Evolutionary conservation across 2,888 invertebrate genomes (phyloP), one percentile per base, ranked within the genome.

Genomic region (Lysandra coridon): DNA sequence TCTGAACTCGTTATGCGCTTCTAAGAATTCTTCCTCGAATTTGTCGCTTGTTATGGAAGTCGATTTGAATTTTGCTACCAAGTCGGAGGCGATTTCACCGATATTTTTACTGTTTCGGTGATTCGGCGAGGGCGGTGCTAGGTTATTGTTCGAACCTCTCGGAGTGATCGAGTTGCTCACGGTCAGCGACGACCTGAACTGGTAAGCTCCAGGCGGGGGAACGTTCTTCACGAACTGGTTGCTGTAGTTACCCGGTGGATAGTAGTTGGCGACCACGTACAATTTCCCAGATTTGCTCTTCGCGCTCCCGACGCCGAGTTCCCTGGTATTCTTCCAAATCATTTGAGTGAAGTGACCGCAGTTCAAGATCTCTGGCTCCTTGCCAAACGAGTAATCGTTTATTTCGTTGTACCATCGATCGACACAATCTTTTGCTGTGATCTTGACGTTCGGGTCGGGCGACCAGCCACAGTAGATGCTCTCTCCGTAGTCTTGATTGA

Each of bases 251-350:
- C 98, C 98, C 1, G 98, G 96, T 0, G 98, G 98, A 85, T 95
- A 95, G 86, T 98, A 98, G 88, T 98, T 97, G 78, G 97, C 97
- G 0, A 98, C 98, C 0, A 98, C 97, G 84, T 97, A 97, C 1
- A 97, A 95, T 87, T 97, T 97, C 0, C 97, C 98, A 79, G 96
- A 96, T 84, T 96, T 96, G 84, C 96, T 96, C 84, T 96, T 96
- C 4, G 97, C 97, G 85, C 96, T 96, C 0, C 97, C 98, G 2
- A 98, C 95, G 0, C 98, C 98, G 81, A 98, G 89, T 86, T 97
- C 96, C 83, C 92, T 95, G 4, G 96, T 96, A 57, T 95, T 95
- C 87, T 96, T 97, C 98, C 98, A 98, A n/a, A 98, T 95, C 0
- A 98, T 96, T 93, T 98, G 98, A 0, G 97, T 97, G 84, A 97